Conservation (phyloP, 2,888 invertebrate species). For the Acleris emargana region DNA sequence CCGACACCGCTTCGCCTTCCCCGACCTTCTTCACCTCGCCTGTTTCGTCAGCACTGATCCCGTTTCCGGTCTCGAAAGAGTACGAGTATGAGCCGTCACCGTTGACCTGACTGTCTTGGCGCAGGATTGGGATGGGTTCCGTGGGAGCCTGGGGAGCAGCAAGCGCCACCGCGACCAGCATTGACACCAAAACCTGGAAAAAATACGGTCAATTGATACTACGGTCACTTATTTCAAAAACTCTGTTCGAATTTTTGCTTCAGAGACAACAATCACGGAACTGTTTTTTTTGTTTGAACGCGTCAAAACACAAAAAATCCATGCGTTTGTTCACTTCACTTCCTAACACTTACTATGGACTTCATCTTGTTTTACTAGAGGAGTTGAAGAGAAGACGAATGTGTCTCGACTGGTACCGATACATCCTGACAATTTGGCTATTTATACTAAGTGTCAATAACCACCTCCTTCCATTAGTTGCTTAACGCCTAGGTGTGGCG, state of each 20-base stretch:
- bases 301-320: constrained; percentile 31
- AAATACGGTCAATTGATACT: constrained; percentile 19
- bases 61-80: constrained; percentile 87
- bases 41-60: constrained; percentile 85
- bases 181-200: constrained; percentile 67
- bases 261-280: constrained; percentile 41
- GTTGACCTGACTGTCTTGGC: constrained; percentile 82
- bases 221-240: constrained; percentile 4
- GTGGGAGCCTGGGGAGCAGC: constrained; percentile 70
- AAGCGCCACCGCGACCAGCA: constrained; percentile 63
- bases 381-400: constrained; percentile 55
- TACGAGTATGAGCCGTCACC: constrained; percentile 86
- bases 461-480: constrained; percentile 74
- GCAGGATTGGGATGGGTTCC: constrained; percentile 80
- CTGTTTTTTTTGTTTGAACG: constrained; percentile 30
- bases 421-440: constrained; percentile 71
- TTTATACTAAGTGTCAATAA: constrained; percentile 69
- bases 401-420: constrained; percentile 65
- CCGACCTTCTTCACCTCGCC: constrained; percentile 85
- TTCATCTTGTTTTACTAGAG: constrained; percentile 69
- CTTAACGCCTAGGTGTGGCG: constrained; percentile 73
- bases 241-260: constrained; percentile 18
- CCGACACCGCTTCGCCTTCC: constrained; percentile 80
- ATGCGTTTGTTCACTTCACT: constrained; percentile 38
- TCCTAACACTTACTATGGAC: constrained; percentile 71